Percentiles rank a stretch among this genome's conserved stretches.
phyloP scores from a whole-genome alignment of 2,113 vertebrate genomes.

The Clarias magur region DNA sequence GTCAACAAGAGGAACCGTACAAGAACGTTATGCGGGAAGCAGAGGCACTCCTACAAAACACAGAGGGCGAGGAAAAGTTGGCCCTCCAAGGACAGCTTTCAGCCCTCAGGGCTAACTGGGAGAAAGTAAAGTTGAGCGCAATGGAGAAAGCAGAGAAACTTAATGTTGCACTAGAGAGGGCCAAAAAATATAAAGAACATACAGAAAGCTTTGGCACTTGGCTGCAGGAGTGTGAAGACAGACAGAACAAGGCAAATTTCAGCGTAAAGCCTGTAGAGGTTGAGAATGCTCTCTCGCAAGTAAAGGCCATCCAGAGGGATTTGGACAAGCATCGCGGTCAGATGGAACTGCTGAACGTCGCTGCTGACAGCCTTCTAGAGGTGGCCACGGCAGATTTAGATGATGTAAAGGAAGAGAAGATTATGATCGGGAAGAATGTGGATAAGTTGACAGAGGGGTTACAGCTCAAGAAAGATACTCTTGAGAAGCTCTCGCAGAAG shows the following conservation, averaged over 20 bases:
- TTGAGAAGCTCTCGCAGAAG: conserved; percentile 83
- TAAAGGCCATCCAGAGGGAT: conserved; percentile 88
- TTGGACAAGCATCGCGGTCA: conserved; percentile 87
- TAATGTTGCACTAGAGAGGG: conserved; percentile 80
- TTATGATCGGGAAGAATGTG: conserved; percentile 74
- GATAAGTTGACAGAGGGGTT: conserved; percentile 79
- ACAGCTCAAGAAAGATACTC: conserved; percentile 78
- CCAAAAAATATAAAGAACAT: conserved; percentile 82
- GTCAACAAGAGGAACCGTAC: conserved; percentile 75
- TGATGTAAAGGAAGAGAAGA: conserved; percentile 76
- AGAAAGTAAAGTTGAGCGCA: conserved; percentile 81
- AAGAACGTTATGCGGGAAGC: conserved; percentile 83
- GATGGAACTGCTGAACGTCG: conserved; percentile 82
- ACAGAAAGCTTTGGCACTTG: conserved; percentile 81
- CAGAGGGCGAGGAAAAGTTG: conserved; percentile 85
- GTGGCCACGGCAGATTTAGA: conserved; percentile 83
- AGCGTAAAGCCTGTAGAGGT: conserved; percentile 74
- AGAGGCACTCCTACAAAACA: conserved; percentile 85
- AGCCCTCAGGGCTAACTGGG: conserved; percentile 82
- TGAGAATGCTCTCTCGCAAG: conserved; percentile 77
- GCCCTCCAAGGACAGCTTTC: conserved; percentile 85
- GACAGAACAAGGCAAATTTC: conserved; percentile 71
- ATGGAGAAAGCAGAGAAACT: conserved; percentile 79
- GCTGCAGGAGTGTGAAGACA: conserved; percentile 83
- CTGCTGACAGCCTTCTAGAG: conserved; percentile 81